phyloP scores from a whole-genome alignment of 1,140 invertebrate genomes.

The Pseudomyrmex sp. region DNA sequence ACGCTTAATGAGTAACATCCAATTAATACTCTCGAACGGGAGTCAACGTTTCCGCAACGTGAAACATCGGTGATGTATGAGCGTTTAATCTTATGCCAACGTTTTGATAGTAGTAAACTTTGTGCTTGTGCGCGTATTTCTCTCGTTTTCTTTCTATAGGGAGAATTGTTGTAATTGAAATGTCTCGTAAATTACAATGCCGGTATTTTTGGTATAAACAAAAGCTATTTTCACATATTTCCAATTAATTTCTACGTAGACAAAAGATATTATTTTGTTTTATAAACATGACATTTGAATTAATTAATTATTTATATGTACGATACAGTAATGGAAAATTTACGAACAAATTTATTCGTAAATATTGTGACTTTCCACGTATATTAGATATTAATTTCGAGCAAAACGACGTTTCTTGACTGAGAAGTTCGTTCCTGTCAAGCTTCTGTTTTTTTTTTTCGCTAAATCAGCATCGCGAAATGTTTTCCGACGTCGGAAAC shows the following conservation, averaged over 20 bases:
- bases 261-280: neutral
- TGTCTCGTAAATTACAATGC: neutral
- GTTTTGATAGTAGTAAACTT: constrained; percentile 3
- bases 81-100: neutral
- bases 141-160: neutral
- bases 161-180: neutral
- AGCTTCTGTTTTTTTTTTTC: neutral
- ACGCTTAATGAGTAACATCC: constrained; percentile 15
- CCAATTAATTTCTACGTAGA: too few relatives aligned
- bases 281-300: neutral
- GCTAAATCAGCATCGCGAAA: neutral
- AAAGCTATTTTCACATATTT: neutral
- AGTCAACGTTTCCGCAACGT: neutral
- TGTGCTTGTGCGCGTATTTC: neutral
- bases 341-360: neutral
- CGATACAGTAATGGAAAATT: neutral
- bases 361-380: neutral
- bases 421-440: neutral
- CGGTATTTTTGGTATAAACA: neutral
- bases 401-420: neutral
- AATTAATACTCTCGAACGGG: constrained; percentile 5
- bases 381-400: constrained; percentile 1
- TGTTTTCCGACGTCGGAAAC: constrained; percentile 22
- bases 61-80: neutral
- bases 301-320: neutral